phyloP scores from a whole-genome alignment of 1,140 invertebrate species.

The Heterodera carotae region DNA sequence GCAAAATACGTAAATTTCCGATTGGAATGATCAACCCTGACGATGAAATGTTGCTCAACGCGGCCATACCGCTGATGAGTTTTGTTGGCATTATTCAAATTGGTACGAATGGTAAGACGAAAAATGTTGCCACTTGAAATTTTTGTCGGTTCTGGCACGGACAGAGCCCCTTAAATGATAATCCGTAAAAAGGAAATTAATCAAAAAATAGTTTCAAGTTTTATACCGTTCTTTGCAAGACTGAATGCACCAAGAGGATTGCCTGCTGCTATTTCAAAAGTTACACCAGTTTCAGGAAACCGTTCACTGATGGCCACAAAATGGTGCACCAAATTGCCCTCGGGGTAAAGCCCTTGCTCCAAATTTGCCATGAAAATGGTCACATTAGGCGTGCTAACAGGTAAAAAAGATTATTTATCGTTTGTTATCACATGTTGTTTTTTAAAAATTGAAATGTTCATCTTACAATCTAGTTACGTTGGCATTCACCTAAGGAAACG shows the following conservation, averaged over 20 bases:
- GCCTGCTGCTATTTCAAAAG: background rate
- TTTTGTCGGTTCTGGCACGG: background rate
- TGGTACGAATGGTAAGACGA: background rate
- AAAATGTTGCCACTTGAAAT: background rate
- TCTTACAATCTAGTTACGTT: no score
- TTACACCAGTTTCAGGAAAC: background rate
- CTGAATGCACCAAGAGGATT: background rate
- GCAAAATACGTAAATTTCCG: slow-evolving; percentile 41
- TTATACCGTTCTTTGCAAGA: background rate
- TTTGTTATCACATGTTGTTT: no score
- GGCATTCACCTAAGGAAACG: background rate
- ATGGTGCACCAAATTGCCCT: background rate
- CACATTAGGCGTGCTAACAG: background rate
- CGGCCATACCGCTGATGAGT: background rate
- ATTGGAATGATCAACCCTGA: slow-evolving; percentile 28
- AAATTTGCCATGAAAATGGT: slow-evolving; percentile 6
- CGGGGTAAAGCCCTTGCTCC: background rate
- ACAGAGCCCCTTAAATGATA: background rate
- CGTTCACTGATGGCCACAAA: background rate
- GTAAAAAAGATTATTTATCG: background rate
- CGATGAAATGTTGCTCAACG: slow-evolving; percentile 41
- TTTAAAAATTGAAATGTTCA: no score
- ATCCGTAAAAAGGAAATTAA: background rate
- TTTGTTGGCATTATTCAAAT: background rate
- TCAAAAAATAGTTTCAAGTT: background rate